Conservation (phyloP, 1,140 invertebrate species). For the Heliconius nattereri region DNA sequence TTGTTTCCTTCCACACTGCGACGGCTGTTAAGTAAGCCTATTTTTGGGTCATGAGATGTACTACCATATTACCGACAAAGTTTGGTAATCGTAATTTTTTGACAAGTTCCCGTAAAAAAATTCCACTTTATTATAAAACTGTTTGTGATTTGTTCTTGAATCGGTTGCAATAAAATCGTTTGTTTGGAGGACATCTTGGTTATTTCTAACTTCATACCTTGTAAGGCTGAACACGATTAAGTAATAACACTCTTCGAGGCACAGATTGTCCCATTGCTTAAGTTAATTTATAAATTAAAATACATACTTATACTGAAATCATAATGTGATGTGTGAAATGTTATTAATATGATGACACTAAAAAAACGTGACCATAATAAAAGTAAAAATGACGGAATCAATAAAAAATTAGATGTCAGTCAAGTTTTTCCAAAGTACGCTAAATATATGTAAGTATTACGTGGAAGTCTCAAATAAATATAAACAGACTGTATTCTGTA, state of each 20-base stretch:
- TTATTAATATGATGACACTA: not conserved
- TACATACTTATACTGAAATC: too few relatives aligned
- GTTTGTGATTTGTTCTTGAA: too few relatives aligned
- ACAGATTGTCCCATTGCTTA: too few relatives aligned
- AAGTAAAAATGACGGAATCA: not conserved
- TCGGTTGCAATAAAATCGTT: too few relatives aligned
- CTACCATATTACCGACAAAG: not conserved
- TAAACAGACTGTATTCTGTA: not conserved
- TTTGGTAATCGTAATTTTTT: not conserved
- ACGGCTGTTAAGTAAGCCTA: not conserved
- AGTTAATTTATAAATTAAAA: too few relatives aligned
- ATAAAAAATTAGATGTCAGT: not conserved
- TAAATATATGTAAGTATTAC: not conserved
- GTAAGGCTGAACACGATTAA: too few relatives aligned
- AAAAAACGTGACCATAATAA: slow-evolving; percentile 1
- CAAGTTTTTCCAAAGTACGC: not conserved
- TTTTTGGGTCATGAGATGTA: not conserved
- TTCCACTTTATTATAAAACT: not conserved
- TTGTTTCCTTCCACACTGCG: not conserved
- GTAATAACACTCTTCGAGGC: too few relatives aligned
- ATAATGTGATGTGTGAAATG: too few relatives aligned
- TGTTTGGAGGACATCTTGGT: too few relatives aligned
- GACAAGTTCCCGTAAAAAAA: not conserved
- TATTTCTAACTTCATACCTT: too few relatives aligned
- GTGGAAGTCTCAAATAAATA: slow-evolving; percentile 2